Evolutionary conservation across 2,888 invertebrate species (phyloP), one percentile per base, ranked within the genome.

Genomic region (Hetaerina titia): DNA sequence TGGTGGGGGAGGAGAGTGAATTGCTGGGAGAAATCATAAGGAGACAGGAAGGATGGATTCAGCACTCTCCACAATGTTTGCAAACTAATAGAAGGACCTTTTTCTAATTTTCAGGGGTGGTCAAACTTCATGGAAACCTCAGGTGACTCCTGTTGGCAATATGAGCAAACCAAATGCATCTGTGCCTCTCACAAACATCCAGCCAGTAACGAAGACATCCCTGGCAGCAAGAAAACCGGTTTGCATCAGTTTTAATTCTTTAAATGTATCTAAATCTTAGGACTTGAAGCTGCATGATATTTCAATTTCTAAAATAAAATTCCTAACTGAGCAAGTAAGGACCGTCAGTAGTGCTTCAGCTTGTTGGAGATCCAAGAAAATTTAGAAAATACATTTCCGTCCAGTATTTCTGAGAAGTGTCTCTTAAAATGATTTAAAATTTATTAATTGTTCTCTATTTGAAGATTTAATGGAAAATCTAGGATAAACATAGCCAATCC

Each of bases 161-260:
- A 97, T 98, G 96, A 98, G 98, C 81, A 97, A 98, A 96, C 97
- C 97, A 95, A 96, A 97, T 95, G 97, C 98, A 19, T 97, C 97
- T 95, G 96, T 97, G 19, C 97, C 97, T 4, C 64, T 92, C 9
- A 56, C 92, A 19, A 69, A 92, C n/a, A n/a, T 92, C 56, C 92
- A 92, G 2, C 98, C 98, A 64, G 98, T 99, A 96, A 99, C 99
- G 96, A 98, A 98, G 97, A 99, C 99, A 96, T 99, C 99, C 95
- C 97, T 99, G 96, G 98, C 98, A 96, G 98, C 98, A 95, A 98
- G 97, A 96, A 97, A 97, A 94, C 96, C 96, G 95, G 98, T 98
- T 96, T 90, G 94, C 69, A 92, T 92, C 56, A 57, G 22, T 89
- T 89, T 89, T 89, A 0, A 57, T 57, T 57, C n/a, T 31, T 13